A percentile compares a stretch with the other conserved stretches of the same genome.
Evolutionary conservation across 2,888 invertebrate species (phyloP).

Genomic region (Eilema depressum): DNA sequence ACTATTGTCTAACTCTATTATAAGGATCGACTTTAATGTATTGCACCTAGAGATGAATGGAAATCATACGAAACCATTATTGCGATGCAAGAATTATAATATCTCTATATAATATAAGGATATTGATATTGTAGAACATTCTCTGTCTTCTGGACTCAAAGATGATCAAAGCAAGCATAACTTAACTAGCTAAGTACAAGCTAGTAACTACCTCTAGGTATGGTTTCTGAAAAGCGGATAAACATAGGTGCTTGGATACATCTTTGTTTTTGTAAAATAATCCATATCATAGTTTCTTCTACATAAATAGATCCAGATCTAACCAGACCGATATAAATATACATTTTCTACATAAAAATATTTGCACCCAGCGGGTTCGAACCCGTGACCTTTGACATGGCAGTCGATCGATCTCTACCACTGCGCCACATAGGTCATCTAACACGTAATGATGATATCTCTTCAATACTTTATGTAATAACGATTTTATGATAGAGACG

Average conservation of each 20-base stretch:
- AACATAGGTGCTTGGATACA: too few species aligned
- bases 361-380: background rate
- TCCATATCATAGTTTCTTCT: too few species aligned
- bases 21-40: conserved; percentile 43
- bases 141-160: too few species aligned
- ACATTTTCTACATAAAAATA: background rate
- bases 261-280: too few species aligned
- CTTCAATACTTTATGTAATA: background rate
- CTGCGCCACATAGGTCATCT: background rate
- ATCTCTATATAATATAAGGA: too few species aligned
- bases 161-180: too few species aligned
- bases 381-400: background rate
- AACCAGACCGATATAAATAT: background rate
- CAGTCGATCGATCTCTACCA: background rate
- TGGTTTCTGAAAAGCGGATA: too few species aligned
- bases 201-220: too few species aligned
- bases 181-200: too few species aligned
- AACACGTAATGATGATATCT: background rate
- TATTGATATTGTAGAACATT: too few species aligned
- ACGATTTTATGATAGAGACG: conserved; percentile 22
- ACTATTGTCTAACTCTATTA: conserved; percentile 38
- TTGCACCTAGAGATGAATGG: conserved; percentile 11
- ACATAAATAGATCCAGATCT: background rate
- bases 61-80: too few species aligned
- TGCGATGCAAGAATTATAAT: too few species aligned